Base-by-base conservation (phyloP, 2,888 invertebrate genomes). In the Chaetogeoica ovagalla region DNA sequence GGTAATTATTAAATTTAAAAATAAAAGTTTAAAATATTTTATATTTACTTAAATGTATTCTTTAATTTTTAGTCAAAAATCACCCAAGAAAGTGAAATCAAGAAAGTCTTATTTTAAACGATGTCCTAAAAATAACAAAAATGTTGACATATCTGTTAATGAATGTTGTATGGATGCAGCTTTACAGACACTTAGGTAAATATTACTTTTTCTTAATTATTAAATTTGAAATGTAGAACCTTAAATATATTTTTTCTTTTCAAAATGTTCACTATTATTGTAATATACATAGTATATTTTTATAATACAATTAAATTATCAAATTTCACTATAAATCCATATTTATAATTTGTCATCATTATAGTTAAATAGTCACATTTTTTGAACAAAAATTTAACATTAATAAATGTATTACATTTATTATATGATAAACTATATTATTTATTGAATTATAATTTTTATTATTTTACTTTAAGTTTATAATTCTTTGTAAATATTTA, bases 131-230 rank as follows among this genome's bases (percentile, higher is more conserved):
- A 90, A 90, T 82, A 90, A 90, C 85, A 90, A 89, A 85, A 90
- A 91, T 82, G 91, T 92, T 84, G 93, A 94, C 59, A 88, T 94
- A 19, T 19, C 13, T n/a, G 94, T 94, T 88, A 88, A 94, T 86
- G 94, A 94, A 72, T 94, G 94, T 86, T 94, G 93, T 86, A 94
- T 94, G 93, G 94, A 94, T 87, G 93, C 93, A 39, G 94, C 94
- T 82, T 87, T 94, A 82, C 94, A 94, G 86, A 93, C 93, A 84
- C 88, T 94, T 70, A 88, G 88, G 89, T 89, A 84, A 81, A 60
- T 72, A 72, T 72, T 72, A 23, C 48, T 21, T 21, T n/a, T 37
- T 39, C 52, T 5, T 68, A 52, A 52, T 52, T 17, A 68, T 68
- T 43, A 43, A 65, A 68, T 68, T 68, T 68, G 15, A 69, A 30